These are phyloP conservation scores for Sapajus apella DNA, from an alignment of 2,113 vertebrate species.

Conservation along the genomic window DNA sequence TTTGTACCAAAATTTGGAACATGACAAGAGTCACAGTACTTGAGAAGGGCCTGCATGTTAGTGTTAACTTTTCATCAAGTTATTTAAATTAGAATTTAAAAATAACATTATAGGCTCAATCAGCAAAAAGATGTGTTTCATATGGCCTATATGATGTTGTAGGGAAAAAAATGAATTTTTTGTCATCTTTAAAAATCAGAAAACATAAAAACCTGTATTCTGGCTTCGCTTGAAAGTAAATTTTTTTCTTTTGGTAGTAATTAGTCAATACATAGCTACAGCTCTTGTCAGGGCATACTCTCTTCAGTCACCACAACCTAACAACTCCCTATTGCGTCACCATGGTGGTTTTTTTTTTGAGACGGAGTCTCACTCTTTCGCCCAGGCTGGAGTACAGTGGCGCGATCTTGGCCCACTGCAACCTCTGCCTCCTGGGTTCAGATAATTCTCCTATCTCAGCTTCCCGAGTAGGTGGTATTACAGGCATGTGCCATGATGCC, in stretches of 20 bases:
- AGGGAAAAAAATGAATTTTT: not conserved
- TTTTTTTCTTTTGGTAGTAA: not conserved
- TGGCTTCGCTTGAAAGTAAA: not conserved
- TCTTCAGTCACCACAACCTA: not conserved
- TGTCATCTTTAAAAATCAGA: not conserved
- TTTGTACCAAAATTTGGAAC: constrained; percentile 6
- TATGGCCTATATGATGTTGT: constrained; percentile 12
- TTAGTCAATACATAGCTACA: not conserved
- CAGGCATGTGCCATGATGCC: too few relatives aligned
- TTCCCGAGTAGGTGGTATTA: too few relatives aligned
- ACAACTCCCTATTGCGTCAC: not conserved
- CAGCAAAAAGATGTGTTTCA: not conserved
- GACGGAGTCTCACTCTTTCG: too few relatives aligned
- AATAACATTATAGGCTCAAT: not conserved
- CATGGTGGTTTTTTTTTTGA: not conserved
- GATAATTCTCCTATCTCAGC: too few relatives aligned
- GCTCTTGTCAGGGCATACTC: not conserved
- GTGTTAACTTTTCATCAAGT: not conserved
- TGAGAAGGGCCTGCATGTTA: not conserved
- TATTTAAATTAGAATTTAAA: not conserved
- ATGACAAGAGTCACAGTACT: not conserved
- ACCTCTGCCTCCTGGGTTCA: too few relatives aligned
- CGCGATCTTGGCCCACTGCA: too few relatives aligned
- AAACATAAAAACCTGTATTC: constrained; percentile 14
- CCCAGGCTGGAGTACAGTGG: too few relatives aligned